Conservation (phyloP, 2,797 vertebrate genomes). For the Sebastes oblongus region DNA sequence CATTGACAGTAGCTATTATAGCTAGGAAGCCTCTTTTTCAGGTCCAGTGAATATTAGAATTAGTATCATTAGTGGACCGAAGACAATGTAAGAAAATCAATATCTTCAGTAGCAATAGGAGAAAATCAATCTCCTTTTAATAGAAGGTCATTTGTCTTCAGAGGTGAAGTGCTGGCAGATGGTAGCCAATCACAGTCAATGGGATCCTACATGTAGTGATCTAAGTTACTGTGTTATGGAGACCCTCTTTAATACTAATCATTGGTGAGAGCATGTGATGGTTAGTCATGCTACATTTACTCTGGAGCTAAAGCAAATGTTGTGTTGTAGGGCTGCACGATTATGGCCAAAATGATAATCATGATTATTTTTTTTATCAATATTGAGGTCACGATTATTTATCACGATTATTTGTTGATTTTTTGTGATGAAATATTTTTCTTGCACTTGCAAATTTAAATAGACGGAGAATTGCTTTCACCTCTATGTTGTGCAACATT, state of each 20-base stretch:
- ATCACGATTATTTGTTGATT: no score
- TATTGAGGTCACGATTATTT: no score
- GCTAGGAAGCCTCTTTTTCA: slow-evolving; percentile 65
- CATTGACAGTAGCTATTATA: slow-evolving; percentile 54
- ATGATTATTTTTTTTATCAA: no score
- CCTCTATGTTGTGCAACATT: no score
- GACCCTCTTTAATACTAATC: slow-evolving; percentile 16
- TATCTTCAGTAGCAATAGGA: slow-evolving; percentile 66
- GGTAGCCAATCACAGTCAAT: slow-evolving; percentile 51
- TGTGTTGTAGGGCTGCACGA: neutral
- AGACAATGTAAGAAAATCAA: slow-evolving; percentile 70
- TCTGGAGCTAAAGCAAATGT: slow-evolving; percentile 5
- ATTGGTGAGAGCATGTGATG: slow-evolving; percentile 25
- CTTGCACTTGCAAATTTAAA: no score
- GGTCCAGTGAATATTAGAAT: slow-evolving; percentile 76
- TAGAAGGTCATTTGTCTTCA: slow-evolving; percentile 74
- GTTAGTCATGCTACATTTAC: slow-evolving; percentile 8
- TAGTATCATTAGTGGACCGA: slow-evolving; percentile 71
- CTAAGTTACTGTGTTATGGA: slow-evolving; percentile 23
- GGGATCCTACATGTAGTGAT: slow-evolving; percentile 25
- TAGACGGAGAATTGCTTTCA: no score
- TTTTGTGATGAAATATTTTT: no score
- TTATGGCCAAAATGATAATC: no score
- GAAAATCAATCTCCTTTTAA: slow-evolving; percentile 77
- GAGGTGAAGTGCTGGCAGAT: slow-evolving; percentile 55